A percentile compares a stretch with the other conserved stretches of the same genome.
These are phyloP conservation scores for Watsonalla cultraria DNA, from an alignment of 2,888 invertebrate genomes.

Conservation along the genomic window DNA sequence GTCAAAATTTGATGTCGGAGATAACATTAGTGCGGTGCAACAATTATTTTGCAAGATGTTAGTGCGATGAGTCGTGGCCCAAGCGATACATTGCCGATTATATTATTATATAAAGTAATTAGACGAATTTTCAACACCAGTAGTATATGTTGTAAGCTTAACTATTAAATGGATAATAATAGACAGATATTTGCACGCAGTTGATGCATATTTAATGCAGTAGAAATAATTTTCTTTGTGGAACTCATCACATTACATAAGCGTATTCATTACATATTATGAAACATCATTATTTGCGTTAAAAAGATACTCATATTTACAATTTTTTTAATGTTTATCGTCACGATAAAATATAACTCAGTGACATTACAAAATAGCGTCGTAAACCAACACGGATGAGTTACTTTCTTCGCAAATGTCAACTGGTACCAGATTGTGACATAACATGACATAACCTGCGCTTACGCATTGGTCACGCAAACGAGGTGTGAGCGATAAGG, in stretches of 20 bases:
- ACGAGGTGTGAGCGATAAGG: conserved; percentile 20
- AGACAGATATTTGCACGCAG: neutral
- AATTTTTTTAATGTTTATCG: too few species aligned
- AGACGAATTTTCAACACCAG: too few species aligned
- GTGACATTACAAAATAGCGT: neutral
- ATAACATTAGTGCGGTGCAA: neutral
- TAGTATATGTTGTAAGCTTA: neutral
- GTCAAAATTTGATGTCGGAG: neutral
- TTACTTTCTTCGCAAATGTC: conserved; percentile 54
- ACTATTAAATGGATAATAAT: conserved; percentile 1
- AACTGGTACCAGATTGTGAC: conserved; percentile 49
- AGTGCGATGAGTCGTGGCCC: too few species aligned
- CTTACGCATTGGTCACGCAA: conserved; percentile 11
- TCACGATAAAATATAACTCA: neutral
- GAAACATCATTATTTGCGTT: too few species aligned
- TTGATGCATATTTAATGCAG: neutral
- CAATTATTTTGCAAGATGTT: too few species aligned
- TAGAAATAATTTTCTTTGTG: too few species aligned
- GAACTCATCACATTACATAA: too few species aligned
- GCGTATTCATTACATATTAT: too few species aligned
- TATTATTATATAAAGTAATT: too few species aligned
- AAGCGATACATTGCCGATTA: too few species aligned
- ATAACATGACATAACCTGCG: conserved; percentile 41
- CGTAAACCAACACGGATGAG: conserved; percentile 30
- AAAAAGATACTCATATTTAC: neutral